Percentiles rank a stretch among this genome's conserved stretches.
Evolutionary conservation across 2,797 vertebrate genomes (phyloP).

Genomic region (Triplophysa bombifrons): DNA sequence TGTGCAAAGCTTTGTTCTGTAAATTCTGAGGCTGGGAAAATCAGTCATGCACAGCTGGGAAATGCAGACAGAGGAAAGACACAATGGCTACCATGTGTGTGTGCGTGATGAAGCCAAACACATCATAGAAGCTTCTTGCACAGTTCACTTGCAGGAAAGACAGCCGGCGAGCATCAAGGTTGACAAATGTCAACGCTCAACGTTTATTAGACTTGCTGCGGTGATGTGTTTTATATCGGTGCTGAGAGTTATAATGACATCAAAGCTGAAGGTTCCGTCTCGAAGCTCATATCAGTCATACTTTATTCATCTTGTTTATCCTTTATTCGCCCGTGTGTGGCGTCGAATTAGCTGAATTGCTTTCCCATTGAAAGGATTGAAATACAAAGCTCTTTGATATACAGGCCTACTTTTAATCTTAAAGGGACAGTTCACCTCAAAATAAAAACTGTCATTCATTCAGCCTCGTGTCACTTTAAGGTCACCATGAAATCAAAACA

Average conservation of each 20-base stretch:
- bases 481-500: too few relatives aligned
- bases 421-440: not conserved
- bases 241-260: not conserved
- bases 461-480: too few relatives aligned
- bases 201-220: not conserved
- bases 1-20: conserved; percentile 65
- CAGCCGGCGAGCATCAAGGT: not conserved
- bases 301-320: not conserved
- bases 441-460: too few relatives aligned
- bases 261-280: not conserved
- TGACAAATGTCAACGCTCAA: not conserved
- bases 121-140: not conserved
- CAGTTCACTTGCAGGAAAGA: not conserved
- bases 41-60: conserved; percentile 80
- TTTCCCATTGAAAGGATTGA: not conserved
- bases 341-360: not conserved
- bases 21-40: conserved; percentile 68
- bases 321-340: not conserved
- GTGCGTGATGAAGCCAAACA: not conserved
- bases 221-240: not conserved
- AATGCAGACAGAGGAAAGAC: conserved; percentile 49
- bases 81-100: too few relatives aligned
- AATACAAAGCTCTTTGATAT: not conserved
- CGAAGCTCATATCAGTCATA: not conserved
- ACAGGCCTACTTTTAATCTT: not conserved